These are phyloP conservation scores for Saccopteryx bilineata DNA, from an alignment of 2,113 vertebrate species.

Conservation along the genomic window DNA sequence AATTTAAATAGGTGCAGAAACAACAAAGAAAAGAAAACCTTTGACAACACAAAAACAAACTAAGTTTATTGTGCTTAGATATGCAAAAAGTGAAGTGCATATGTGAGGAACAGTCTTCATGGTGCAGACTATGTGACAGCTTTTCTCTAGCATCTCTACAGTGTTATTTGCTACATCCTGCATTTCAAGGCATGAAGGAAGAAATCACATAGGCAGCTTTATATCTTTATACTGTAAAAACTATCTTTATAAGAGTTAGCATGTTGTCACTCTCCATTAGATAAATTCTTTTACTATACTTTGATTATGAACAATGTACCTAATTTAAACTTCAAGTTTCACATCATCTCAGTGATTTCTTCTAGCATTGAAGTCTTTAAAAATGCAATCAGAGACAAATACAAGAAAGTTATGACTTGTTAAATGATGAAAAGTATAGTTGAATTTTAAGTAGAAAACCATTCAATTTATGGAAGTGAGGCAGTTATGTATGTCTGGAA, in stretches of 20 bases:
- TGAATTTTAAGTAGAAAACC: constrained; percentile 23
- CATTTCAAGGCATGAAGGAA: constrained; percentile 23
- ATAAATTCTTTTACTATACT: neutral
- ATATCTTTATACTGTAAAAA: constrained; percentile 4
- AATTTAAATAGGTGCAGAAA: neutral
- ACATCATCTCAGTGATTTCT: neutral
- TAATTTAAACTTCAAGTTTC: constrained; percentile 6
- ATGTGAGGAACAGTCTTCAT: neutral
- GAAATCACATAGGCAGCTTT: neutral
- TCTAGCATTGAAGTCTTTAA: neutral
- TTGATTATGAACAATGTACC: constrained; percentile 27
- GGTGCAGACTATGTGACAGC: neutral
- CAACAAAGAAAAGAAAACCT: neutral
- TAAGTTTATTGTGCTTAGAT: neutral
- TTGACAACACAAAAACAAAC: neutral
- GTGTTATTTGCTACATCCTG: neutral
- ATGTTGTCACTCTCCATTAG: neutral
- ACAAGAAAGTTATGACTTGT: neutral
- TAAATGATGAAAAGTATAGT: neutral
- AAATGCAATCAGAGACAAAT: neutral
- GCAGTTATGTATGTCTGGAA: neutral
- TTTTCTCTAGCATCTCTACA: neutral
- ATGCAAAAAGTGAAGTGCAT: neutral
- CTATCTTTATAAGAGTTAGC: neutral
- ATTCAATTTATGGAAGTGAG: neutral